Conservation (phyloP, 2,797 vertebrate genomes). For the Bryconaethiops microstoma region DNA sequence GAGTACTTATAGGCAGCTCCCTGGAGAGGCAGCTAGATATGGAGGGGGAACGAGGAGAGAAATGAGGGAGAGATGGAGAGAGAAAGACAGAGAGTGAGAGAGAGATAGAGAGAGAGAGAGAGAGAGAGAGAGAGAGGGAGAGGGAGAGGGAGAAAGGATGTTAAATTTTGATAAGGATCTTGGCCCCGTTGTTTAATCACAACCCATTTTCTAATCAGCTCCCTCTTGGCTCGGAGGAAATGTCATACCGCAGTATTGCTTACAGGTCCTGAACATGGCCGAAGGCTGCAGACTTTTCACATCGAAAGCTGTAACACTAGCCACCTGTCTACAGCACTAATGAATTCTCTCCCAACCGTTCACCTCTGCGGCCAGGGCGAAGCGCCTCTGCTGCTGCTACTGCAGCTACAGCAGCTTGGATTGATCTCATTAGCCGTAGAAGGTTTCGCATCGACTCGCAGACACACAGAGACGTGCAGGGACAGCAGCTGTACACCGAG, state of each 20-base stretch:
- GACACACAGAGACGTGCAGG: conserved; percentile 24
- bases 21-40: conserved; percentile 75
- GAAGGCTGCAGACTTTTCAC: conserved; percentile 71
- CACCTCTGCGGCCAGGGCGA: conserved; percentile 59
- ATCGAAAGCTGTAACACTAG: conserved; percentile 75
- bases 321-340: conserved; percentile 78
- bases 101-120: too few relatives aligned
- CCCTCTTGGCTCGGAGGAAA: conserved; percentile 74
- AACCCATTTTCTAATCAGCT: conserved; percentile 81
- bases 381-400: conserved; percentile 33
- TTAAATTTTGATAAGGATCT: conserved; percentile 81
- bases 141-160: conserved; percentile 53
- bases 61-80: background rate
- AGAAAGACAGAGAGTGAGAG: too few relatives aligned
- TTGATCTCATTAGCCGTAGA: conserved; percentile 66
- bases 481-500: conserved; percentile 30
- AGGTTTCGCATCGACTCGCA: conserved; percentile 24
- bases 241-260: conserved; percentile 75
- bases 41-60: conserved; percentile 31
- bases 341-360: conserved; percentile 79
- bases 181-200: conserved; percentile 78
- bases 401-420: conserved; percentile 29
- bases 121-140: conserved; percentile 2
- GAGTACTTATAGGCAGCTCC: conserved; percentile 83
- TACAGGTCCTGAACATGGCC: conserved; percentile 56